These are phyloP conservation scores for Tortrix viridana DNA, from an alignment of 2,888 invertebrate species.

Conservation along the genomic window DNA sequence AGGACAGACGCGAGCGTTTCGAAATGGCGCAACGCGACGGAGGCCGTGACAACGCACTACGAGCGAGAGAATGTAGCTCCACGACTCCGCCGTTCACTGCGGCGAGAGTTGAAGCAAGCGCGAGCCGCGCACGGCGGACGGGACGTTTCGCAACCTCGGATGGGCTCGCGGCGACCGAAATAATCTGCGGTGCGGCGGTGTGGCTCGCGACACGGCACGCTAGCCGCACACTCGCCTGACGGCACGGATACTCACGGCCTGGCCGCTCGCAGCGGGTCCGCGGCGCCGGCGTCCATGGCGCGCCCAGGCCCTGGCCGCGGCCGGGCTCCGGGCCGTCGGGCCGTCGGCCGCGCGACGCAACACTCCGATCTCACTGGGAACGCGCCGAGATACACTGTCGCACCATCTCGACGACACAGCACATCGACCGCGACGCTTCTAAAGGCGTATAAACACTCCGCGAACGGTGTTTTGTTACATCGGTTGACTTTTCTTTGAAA, in stretches of 20 bases:
- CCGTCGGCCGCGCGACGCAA: constrained; percentile 79
- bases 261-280: constrained; percentile 80
- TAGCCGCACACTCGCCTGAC: constrained; percentile 47
- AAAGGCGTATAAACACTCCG: constrained; percentile 82
- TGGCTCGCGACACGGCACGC: constrained; percentile 33
- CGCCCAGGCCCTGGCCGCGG: constrained; percentile 81
- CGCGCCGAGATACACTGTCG: constrained; percentile 79
- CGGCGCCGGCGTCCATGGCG: constrained; percentile 81
- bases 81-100: constrained; percentile 57
- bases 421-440: constrained; percentile 78
- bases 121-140: constrained; percentile 59
- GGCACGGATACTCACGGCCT: constrained; percentile 80
- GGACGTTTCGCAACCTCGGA: constrained; percentile 79
- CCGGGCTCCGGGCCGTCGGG: constrained; percentile 76
- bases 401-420: constrained; percentile 82
- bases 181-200: constrained; percentile 57
- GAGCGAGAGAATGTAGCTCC: constrained; percentile 75
- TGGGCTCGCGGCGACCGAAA: constrained; percentile 75
- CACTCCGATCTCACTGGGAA: constrained; percentile 81
- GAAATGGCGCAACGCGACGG: constrained; percentile 81
- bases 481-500: constrained; percentile 85
- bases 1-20: constrained; percentile 62
- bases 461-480: constrained; percentile 84
- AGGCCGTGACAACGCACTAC: constrained; percentile 78
- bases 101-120: constrained; percentile 69